Evolutionary conservation across 2,113 vertebrate genomes (phyloP).

Genomic region (Oxyura jamaicensis): DNA sequence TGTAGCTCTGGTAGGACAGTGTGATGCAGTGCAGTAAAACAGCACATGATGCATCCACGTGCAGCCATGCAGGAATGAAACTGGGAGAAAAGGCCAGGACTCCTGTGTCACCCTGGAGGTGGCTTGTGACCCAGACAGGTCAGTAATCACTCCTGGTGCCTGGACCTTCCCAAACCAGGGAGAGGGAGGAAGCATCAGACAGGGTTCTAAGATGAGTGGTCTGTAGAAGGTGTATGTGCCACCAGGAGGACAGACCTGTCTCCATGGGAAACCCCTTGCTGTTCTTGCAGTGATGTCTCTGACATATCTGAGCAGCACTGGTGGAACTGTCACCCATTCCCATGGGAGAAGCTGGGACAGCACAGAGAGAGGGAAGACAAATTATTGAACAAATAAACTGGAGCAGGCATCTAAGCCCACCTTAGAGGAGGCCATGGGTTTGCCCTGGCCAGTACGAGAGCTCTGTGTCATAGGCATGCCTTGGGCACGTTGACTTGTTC

Average conservation of each 20-base stretch:
- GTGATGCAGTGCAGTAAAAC: neutral
- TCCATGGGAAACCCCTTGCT: neutral
- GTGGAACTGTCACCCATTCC: neutral
- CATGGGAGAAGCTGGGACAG: neutral
- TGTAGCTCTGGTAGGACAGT: neutral
- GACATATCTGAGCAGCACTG: neutral
- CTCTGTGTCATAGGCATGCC: neutral
- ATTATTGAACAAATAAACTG: neutral
- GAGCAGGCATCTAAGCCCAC: neutral
- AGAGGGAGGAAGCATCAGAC: neutral
- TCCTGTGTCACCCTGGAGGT: neutral
- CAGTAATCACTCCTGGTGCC: neutral
- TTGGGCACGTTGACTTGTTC: neutral
- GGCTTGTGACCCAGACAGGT: neutral
- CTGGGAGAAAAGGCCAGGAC: neutral
- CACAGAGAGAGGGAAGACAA: neutral
- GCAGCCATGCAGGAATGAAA: neutral
- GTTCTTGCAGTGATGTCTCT: neutral
- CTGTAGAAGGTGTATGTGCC: neutral
- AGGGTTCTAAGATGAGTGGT: neutral
- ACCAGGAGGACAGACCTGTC: neutral
- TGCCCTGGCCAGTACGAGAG: neutral
- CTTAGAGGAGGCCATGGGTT: neutral
- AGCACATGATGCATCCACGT: neutral
- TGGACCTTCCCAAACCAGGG: neutral